Percentiles rank a stretch among this genome's conserved stretches.
phyloP scores from a whole-genome alignment of 2,888 invertebrate genomes.

The Napeogenes sylphis region DNA sequence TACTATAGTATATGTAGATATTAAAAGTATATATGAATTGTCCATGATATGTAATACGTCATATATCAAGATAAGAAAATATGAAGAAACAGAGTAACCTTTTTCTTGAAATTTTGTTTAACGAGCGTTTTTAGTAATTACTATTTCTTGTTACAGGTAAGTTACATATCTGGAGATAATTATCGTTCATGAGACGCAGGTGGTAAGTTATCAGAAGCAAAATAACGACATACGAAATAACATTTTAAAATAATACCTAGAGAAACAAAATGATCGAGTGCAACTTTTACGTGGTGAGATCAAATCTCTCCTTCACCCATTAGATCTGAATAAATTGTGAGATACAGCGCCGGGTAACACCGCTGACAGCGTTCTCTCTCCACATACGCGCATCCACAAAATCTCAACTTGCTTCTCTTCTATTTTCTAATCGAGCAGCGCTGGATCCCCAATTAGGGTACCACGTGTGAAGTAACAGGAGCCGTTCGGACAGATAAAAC shows the following conservation, averaged over 20 bases:
- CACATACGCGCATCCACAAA: conserved; percentile 20
- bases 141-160: neutral
- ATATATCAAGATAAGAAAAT: too few species aligned
- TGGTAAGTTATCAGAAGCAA: neutral
- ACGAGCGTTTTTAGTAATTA: neutral
- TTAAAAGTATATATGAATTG: too few species aligned
- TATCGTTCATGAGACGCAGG: neutral
- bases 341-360: neutral
- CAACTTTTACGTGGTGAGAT: neutral
- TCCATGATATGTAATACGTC: too few species aligned
- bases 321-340: conserved; percentile 13
- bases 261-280: neutral
- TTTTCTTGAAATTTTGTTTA: neutral
- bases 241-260: too few species aligned
- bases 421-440: conserved; percentile 52
- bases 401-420: conserved; percentile 27
- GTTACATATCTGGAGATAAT: neutral
- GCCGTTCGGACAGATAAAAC: conserved; percentile 62
- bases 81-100: neutral
- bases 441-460: conserved; percentile 59
- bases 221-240: neutral
- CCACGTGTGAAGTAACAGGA: conserved; percentile 67
- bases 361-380: conserved; percentile 1
- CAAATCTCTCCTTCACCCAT: conserved; percentile 5
- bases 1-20: too few species aligned